These are phyloP conservation scores for Microcebus jonahi DNA, from an alignment of 2,113 vertebrate species.

Conservation along the genomic window DNA sequence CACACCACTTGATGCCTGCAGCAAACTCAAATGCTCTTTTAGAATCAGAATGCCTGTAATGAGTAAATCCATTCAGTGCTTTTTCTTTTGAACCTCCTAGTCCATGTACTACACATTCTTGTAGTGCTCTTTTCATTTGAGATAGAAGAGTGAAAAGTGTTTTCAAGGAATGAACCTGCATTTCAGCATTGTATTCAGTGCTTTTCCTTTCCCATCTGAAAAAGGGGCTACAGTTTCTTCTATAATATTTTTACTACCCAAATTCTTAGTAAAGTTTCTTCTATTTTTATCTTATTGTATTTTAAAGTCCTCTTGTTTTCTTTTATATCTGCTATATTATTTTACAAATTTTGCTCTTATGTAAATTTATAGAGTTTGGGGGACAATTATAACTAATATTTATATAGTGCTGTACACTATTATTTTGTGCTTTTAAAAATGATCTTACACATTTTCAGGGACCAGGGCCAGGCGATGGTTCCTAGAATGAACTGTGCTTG, in stretches of 20 bases:
- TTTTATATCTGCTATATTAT: not conserved
- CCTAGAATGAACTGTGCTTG: not conserved
- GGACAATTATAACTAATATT: not conserved
- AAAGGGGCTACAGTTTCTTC: not conserved
- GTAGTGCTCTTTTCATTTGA: not conserved
- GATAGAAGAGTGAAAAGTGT: not conserved
- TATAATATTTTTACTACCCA: not conserved
- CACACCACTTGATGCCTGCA: not conserved
- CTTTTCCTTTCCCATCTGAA: not conserved
- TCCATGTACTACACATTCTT: not conserved
- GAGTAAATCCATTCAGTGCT: not conserved
- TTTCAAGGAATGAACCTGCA: not conserved
- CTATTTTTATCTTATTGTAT: constrained; percentile 2
- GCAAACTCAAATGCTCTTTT: not conserved
- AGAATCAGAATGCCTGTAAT: not conserved
- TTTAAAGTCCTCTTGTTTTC: not conserved
- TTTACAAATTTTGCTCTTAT: not conserved
- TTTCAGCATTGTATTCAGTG: constrained; percentile 7
- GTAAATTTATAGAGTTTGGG: not conserved
- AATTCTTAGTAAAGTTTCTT: not conserved
- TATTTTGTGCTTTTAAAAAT: constrained; percentile 11
- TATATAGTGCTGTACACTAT: not conserved
- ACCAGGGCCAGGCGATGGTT: not conserved
- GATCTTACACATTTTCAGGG: not conserved
- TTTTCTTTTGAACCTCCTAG: not conserved